Evolutionary conservation across 2,113 vertebrate species (phyloP).

Genomic region (Pithys albifrons): DNA sequence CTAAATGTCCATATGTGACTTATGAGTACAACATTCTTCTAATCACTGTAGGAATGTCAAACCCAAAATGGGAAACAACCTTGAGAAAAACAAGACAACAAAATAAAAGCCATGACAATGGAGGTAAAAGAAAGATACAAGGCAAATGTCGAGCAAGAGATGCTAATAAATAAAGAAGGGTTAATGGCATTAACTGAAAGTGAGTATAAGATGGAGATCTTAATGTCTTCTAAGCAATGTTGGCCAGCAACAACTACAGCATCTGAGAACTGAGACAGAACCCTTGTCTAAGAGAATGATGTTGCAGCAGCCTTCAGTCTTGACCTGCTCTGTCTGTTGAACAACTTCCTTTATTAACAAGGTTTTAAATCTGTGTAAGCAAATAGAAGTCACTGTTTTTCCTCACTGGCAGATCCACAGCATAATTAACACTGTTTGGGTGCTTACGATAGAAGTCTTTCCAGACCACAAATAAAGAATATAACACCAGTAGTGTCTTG

Average conservation of each 20-base stretch:
- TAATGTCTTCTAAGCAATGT: background rate
- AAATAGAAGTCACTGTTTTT: background rate
- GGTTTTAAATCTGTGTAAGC: background rate
- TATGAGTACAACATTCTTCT: background rate
- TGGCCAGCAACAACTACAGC: background rate
- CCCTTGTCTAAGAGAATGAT: background rate
- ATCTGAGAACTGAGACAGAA: background rate
- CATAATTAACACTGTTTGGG: background rate
- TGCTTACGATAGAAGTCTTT: background rate
- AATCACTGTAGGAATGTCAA: background rate
- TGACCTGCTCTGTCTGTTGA: background rate
- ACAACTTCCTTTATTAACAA: background rate
- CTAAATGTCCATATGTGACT: background rate
- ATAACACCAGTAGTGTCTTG: background rate
- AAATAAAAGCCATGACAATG: background rate
- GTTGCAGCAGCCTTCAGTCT: background rate
- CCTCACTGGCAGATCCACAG: background rate
- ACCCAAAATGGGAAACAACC: background rate
- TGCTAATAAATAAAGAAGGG: background rate
- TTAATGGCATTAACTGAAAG: background rate
- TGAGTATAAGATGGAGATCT: background rate
- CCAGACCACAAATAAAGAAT: constrained; percentile 31
- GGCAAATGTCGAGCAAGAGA: background rate
- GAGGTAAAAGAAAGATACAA: background rate
- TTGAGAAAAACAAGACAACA: background rate